These are phyloP conservation scores for Pao palembangensis DNA, from an alignment of 2,113 vertebrate species.

Conservation along the genomic window DNA sequence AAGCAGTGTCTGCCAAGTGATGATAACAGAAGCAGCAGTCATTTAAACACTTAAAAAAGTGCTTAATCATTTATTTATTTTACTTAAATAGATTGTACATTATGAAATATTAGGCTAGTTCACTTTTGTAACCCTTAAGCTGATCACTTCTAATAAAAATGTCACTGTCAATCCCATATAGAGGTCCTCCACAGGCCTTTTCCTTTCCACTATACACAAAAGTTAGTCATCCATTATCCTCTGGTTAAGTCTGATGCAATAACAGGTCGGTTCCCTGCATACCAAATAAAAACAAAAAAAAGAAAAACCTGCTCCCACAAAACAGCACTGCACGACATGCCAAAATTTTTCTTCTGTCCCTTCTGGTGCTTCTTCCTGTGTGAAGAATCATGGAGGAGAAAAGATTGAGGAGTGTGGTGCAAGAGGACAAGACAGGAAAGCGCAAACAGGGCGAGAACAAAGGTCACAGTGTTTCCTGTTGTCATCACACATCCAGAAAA, in stretches of 20 bases:
- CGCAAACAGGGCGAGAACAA: constrained; percentile 52
- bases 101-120: not conserved
- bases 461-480: constrained; percentile 59
- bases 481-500: constrained; percentile 48
- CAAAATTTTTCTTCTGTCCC: constrained; percentile 25
- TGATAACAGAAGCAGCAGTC: constrained; percentile 10
- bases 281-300: not conserved
- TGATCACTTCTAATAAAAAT: constrained; percentile 1
- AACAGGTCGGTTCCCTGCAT: too few species aligned
- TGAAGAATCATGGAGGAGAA: constrained; percentile 66
- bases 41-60: not conserved
- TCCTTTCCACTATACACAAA: constrained; percentile 8
- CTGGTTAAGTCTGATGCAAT: constrained; percentile 1
- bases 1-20: not conserved
- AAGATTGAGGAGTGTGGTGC: constrained; percentile 26
- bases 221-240: not conserved
- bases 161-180: not conserved
- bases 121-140: not conserved
- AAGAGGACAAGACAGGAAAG: constrained; percentile 44
- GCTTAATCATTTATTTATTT: too few species aligned
- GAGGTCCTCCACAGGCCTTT: constrained; percentile 2
- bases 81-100: too few species aligned
- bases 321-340: constrained; percentile 19
- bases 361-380: constrained; percentile 22
- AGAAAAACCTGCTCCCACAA: not conserved